Base-by-base conservation (phyloP, 2,113 vertebrate species). In the Galeopterus variegatus region DNA sequence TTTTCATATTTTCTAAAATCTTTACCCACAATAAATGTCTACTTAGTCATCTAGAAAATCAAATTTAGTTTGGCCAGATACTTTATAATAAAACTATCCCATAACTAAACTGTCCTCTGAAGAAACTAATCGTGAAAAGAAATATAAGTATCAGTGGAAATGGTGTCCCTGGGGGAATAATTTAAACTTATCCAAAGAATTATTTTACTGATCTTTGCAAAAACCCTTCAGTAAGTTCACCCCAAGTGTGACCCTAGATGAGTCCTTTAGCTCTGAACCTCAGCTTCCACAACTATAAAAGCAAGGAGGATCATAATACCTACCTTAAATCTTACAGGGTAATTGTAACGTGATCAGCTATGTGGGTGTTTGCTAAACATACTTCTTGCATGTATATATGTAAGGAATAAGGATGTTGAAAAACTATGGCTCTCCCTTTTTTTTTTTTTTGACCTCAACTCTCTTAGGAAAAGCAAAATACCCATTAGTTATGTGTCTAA, bases 1-100 rank as follows among this genome's bases (percentile, higher is more conserved):
- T 97, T 96, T 96, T 96, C 50, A 45, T 86, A 65, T 87, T 96
- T 94, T 80, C 60, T 60, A 88, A 95, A 97, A 96, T 96, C 82
- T 95, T 93, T 96, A 24, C 58, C 77, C 90, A 70, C 52, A 83
- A 83, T 97, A 96, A 91, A 96, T 89, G 62, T 3, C 85, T 97
- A 94, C 45, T 94, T 97, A 97, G 91, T 95, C 79, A 93, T 94
- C 83, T 93, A 83, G 72, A 96, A 97, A 97, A 96, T 97, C 82
- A 97, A 97, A 96, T 97, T 96, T 82, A 79, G 45, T 94, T 95
- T 45, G 18, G 15, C 45, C 76, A 89, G 95, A 97, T 95, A 84
- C 67, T 77, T 97, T 95, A 62, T 86, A 97, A 96, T 97, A 97
- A 95, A 98, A 94, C 69, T 83, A 69, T 92, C 77, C 41, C 24